These are phyloP conservation scores for Rhizoglyphus robini DNA, from an alignment of 1,140 invertebrate species.

Conservation along the genomic window DNA sequence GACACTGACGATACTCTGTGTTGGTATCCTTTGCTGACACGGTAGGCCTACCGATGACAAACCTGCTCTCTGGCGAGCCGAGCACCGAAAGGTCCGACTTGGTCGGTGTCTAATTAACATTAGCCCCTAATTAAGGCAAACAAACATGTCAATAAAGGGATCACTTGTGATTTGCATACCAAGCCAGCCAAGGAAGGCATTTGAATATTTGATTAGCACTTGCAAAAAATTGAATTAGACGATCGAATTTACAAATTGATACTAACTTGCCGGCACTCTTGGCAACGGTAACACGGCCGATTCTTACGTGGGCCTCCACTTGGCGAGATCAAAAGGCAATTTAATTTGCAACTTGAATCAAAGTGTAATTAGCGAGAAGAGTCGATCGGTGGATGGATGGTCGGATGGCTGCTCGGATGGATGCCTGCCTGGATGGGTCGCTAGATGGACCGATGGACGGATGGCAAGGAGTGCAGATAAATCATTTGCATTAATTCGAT, in stretches of 20 bases:
- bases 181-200: neutral
- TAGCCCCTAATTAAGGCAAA: conserved; percentile 7
- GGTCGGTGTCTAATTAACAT: conserved; percentile 5
- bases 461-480: conserved; percentile 6
- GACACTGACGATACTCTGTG: no score
- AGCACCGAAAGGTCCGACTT: no score
- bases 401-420: neutral
- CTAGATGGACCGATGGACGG: neutral
- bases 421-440: neutral
- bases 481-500: conserved; percentile 18
- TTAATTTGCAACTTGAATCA: conserved; percentile 5
- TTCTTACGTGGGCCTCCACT: neutral
- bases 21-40: no score
- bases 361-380: conserved; percentile 13
- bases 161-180: neutral
- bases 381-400: neutral
- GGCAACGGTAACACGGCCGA: neutral
- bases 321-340: neutral
- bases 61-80: no score
- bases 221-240: neutral
- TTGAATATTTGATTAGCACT: conserved; percentile 10
- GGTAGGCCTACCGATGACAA: no score
- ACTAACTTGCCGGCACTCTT: neutral
- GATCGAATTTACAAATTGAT: conserved; percentile 11
- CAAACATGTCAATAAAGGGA: neutral